Evolutionary conservation across 2,888 invertebrate species (phyloP), one percentile per base, ranked within the genome.

Genomic region (Synanthedon tipuliformis): DNA sequence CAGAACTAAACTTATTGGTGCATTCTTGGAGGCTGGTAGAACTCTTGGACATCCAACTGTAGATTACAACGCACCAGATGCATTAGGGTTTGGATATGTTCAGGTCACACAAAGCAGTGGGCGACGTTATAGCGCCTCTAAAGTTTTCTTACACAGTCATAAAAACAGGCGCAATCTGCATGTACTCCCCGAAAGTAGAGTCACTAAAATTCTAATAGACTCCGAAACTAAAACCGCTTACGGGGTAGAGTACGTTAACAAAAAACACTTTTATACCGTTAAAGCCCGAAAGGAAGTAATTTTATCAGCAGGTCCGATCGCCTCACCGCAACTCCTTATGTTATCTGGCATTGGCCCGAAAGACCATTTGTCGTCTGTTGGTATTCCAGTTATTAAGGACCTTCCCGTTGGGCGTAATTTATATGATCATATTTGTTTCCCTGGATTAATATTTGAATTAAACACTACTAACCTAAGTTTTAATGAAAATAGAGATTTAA

Each of bases 321-420:
- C 93, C 61, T 90, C 92, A 1, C 95, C 96, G 0, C 95, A 96
- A 67, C 72, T 96, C 8, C 87, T 96, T 5, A 93, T 95, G 94
- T 72, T 94, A 16, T 93, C 93, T 1, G 94, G 94, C 2, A 76
- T 93, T 8, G 92, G 92, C 2, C 92, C 91, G 0, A 80, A 78
- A 13, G 75, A 89, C 50, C 90, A 92, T 59, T 79, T 92, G 3
- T 68, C 72, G 27, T 75, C 82, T 54, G 65, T 84, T 48, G 86
- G 88, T n/a, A 89, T 91, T 48, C 78, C 86, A 1, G 83, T 90
- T 0, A 65, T 93, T 40, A 78, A 83, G 48, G 88, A 92, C 65
- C 72, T 92, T 48, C 89, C 89, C 0, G 92, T 92, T 1, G 92
- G 92, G 1, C 81, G 86, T 50, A 91, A 90, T 56, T 76, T 92